A percentile compares a stretch with the other conserved stretches of the same genome.
Evolutionary conservation across 2,797 vertebrate genomes (phyloP).

Genomic region (Potorous gilbertii): DNA sequence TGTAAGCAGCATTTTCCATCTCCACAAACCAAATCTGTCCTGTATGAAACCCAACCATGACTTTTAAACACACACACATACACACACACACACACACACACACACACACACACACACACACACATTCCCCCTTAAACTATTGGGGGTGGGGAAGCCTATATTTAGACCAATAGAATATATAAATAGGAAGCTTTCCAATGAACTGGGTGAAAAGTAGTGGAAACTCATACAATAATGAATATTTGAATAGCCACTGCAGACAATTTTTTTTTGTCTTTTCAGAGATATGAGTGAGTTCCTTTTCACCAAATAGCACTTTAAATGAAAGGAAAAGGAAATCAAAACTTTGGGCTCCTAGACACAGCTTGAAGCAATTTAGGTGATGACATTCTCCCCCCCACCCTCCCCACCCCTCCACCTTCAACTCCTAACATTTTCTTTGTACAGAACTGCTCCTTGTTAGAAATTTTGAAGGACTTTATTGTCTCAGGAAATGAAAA

Average conservation of each 20-base stretch:
- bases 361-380: constrained; percentile 2
- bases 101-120: too few relatives aligned
- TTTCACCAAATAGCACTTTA: constrained; percentile 13
- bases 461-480: constrained; percentile 34
- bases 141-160: background rate
- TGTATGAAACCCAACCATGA: background rate
- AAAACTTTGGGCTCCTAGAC: background rate
- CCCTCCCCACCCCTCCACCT: too few relatives aligned
- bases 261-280: constrained; percentile 16
- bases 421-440: constrained; percentile 16
- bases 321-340: constrained; percentile 15
- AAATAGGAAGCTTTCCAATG: background rate
- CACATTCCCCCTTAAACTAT: too few relatives aligned
- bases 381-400: background rate
- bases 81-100: too few relatives aligned
- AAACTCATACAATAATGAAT: constrained; percentile 36
- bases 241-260: constrained; percentile 15
- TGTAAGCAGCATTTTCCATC: background rate
- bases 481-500: constrained; percentile 34
- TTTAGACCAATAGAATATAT: background rate
- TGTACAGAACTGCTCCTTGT: background rate
- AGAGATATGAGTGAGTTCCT: background rate
- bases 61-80: background rate
- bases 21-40: background rate
- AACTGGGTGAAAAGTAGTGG: background rate